Evolutionary conservation across 2,797 vertebrate genomes (phyloP), one percentile per base, ranked within the genome.

Genomic region (Triplophysa bombifrons): DNA sequence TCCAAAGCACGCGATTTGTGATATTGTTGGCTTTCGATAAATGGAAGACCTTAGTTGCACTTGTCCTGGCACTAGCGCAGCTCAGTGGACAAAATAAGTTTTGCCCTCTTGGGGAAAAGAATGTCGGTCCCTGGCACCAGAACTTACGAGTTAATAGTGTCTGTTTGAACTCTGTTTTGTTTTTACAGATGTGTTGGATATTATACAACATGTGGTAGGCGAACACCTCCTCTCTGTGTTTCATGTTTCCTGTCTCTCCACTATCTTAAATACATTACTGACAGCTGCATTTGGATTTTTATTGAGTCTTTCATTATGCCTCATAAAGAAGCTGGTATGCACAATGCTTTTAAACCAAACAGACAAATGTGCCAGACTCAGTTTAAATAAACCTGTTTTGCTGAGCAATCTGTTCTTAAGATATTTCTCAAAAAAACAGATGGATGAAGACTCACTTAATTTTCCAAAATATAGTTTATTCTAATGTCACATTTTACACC

Each of bases 151-250:
- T 58, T 51, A 19, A 17, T 14, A 6, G 20, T 10, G 58, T 88
- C 83, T 80, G 84, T 90, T 91, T 92, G 90, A 93, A 89, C 90
- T 90, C 83, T 74, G 76, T 78, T 92, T 84, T 93, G 90, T 93
- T 94, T 92, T 89, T 89, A 92, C 91, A 93, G 91, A 92, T 92
- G 91, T 92, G 89, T 88, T 84, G 90, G 90, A 89, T 89, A 87
- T 91, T 88, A 88, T 82, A 85, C 84, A 85, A 88, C 87, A 84
- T 81, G 84, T 80, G 60, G 22, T 34, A 68, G 76, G 72, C 64
- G 30, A 65, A 73, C 72, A 67, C 41, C 63, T 7, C 72, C 14
- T 68, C 56, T 34, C 3, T 68, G 38, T 19, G 53, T 72, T 3
- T 11, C 30, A 1, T 34, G 61, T n/a, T 71, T 67, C 48, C 34